Evolutionary conservation across 2,113 vertebrate species (phyloP), one percentile per base, ranked within the genome.

Genomic region (Serinus canaria): DNA sequence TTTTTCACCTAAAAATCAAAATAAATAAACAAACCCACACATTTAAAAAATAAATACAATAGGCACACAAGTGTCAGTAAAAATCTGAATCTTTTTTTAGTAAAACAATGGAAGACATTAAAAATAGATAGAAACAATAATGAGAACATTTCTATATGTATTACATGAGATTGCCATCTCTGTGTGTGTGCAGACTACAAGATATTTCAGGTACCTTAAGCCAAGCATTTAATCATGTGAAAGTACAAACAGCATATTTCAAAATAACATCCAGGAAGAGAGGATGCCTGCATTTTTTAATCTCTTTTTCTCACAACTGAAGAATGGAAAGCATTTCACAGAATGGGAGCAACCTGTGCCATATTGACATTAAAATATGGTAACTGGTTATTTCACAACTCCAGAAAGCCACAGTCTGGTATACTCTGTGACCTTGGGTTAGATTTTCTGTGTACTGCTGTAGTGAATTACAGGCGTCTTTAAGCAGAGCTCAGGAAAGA

Each of bases 201-300:
- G 19, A 35, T 95, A 96, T 94, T 97, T 96, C 53, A 91, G 41
- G 56, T 91, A 33, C 73, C 67, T 84, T 91, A 93, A 96, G 27
- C 24, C 74, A 89, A 89, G 23, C 67, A 91, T 94, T 96, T 91
- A 96, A 94, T 77, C 56, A 94, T n/a, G 31, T 46, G 52, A 76
- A 66, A 83, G 50, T 67, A 90, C 43, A 20, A 64, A 83, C 13
- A 92, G 21, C 23, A 13, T 75, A 77, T 89, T 94, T 90, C 35
- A 91, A 87, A 84, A 69, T 44, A 92, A 35, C 35, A 90, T 39
- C 52, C 35, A 74, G 44, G 30, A 83, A 35, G 25, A 66, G 20
- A 59, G 37, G 15, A 44, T 31, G 58, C 9, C 12, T 33, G 19
- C 3, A 6, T 43, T 20, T 83, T 77, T 67, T 1, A 58, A 87